Evolutionary conservation across 2,888 invertebrate genomes (phyloP).

Genomic region (Chrysina gloriosa): DNA sequence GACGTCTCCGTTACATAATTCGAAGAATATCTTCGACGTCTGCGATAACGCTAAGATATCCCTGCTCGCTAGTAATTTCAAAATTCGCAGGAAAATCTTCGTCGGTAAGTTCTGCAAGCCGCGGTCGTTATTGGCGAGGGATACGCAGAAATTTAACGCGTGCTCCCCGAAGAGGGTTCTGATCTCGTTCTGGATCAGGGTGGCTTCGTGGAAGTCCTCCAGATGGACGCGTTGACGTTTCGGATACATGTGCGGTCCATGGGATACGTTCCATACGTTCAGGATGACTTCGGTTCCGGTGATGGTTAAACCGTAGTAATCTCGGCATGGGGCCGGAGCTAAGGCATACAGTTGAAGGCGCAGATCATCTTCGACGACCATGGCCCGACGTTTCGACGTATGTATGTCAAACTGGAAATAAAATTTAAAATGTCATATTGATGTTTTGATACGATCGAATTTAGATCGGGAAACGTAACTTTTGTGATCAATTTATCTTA

Average conservation of each 20-base stretch:
- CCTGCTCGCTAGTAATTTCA: slow-evolving; percentile 50
- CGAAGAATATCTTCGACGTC: slow-evolving; percentile 55
- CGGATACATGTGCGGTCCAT: slow-evolving; percentile 55
- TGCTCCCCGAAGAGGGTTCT: slow-evolving; percentile 54
- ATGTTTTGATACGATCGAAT: too few relatives aligned
- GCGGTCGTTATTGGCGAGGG: slow-evolving; percentile 46
- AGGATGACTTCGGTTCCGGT: slow-evolving; percentile 53
- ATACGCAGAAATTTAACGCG: slow-evolving; percentile 43
- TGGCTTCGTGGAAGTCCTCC: slow-evolving; percentile 54
- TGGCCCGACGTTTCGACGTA: too few relatives aligned
- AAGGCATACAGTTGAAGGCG: slow-evolving; percentile 58
- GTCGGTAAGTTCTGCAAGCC: slow-evolving; percentile 52
- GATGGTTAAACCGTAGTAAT: slow-evolving; percentile 61
- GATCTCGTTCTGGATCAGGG: slow-evolving; percentile 54
- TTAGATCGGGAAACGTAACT: too few relatives aligned
- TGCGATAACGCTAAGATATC: slow-evolving; percentile 53
- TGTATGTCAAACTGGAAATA: slow-evolving; percentile 16
- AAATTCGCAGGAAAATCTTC: slow-evolving; percentile 53
- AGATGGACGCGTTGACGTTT: slow-evolving; percentile 48
- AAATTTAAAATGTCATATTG: slow-evolving; percentile 3
- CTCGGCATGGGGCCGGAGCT: slow-evolving; percentile 57
- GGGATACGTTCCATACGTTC: slow-evolving; percentile 55
- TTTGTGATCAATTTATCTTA: too few relatives aligned
- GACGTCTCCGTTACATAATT: slow-evolving; percentile 50
- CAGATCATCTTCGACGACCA: slow-evolving; percentile 34